A percentile compares a stretch with the other conserved stretches of the same genome.
Evolutionary conservation across 2,113 vertebrate genomes (phyloP).

Genomic region (Xyrauchen texanus): DNA sequence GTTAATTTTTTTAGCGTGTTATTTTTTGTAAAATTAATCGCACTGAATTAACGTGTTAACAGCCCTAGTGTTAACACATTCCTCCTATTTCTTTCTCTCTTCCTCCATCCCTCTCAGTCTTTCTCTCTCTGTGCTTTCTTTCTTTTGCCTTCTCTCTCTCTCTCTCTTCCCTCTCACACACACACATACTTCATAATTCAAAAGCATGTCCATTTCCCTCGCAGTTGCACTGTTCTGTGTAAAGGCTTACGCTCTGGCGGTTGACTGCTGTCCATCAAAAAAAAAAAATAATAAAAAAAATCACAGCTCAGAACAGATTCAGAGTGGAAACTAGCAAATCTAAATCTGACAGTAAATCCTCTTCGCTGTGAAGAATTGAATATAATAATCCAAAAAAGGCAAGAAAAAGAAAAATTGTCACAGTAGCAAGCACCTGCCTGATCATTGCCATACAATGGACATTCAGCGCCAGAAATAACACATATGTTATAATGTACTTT

Average conservation of each 20-base stretch:
- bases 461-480: neutral
- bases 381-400: neutral
- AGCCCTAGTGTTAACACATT: constrained; percentile 14
- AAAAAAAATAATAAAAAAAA: no score
- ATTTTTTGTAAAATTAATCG: no score
- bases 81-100: no score
- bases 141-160: neutral
- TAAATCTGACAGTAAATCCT: constrained; percentile 15
- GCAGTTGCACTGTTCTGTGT: neutral
- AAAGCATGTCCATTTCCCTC: constrained; percentile 37
- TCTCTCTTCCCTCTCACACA: neutral
- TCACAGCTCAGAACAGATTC: constrained; percentile 22
- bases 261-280: constrained; percentile 31
- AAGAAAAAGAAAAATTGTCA: neutral
- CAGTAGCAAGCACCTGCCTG: neutral
- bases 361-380: neutral
- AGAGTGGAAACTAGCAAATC: constrained; percentile 14
- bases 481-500: neutral
- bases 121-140: neutral
- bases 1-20: no score
- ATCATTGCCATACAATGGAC: constrained; percentile 4
- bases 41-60: no score
- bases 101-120: no score
- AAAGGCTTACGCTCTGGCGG: neutral
- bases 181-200: constrained; percentile 37